Evolutionary conservation across 2,888 invertebrate genomes (phyloP).

Genomic region (Drosophila bunnanda): DNA sequence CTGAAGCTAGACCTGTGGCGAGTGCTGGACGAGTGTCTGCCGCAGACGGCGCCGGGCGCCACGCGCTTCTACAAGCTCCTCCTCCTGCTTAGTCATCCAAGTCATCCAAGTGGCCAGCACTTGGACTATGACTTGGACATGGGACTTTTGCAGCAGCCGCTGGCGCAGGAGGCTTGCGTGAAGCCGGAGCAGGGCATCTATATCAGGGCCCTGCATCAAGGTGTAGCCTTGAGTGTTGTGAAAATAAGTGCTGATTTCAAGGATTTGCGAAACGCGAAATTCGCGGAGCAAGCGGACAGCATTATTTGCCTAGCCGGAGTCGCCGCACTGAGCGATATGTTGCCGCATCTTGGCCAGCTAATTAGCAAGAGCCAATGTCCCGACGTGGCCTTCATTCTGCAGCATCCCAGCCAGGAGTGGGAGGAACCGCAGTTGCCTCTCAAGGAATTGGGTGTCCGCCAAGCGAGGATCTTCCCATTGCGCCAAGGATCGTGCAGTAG

Average conservation of each 20-base stretch:
- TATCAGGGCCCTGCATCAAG: constrained; percentile 66
- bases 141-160: constrained; percentile 68
- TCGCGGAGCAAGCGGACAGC: constrained; percentile 70
- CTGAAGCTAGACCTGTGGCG: constrained; percentile 76
- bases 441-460: constrained; percentile 42
- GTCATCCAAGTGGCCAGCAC: constrained; percentile 64
- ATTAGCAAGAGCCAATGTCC: constrained; percentile 61
- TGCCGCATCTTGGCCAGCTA: constrained; percentile 74
- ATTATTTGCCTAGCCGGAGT: constrained; percentile 76
- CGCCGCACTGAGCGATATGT: constrained; percentile 55
- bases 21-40: constrained; percentile 51
- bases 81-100: constrained; percentile 65
- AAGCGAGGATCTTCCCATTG: constrained; percentile 25
- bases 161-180: neutral
- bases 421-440: constrained; percentile 38
- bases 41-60: constrained; percentile 48
- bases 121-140: constrained; percentile 78
- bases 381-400: constrained; percentile 79
- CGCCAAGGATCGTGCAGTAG: constrained; percentile 30
- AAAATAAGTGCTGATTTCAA: constrained; percentile 71
- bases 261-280: constrained; percentile 39
- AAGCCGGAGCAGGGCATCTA: constrained; percentile 42
- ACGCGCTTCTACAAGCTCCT: constrained; percentile 79
- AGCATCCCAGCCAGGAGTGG: constrained; percentile 37
- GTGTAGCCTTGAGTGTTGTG: constrained; percentile 81